Evolutionary conservation across 2,888 invertebrate species (phyloP).

Genomic region (Campoplex capitator): DNA sequence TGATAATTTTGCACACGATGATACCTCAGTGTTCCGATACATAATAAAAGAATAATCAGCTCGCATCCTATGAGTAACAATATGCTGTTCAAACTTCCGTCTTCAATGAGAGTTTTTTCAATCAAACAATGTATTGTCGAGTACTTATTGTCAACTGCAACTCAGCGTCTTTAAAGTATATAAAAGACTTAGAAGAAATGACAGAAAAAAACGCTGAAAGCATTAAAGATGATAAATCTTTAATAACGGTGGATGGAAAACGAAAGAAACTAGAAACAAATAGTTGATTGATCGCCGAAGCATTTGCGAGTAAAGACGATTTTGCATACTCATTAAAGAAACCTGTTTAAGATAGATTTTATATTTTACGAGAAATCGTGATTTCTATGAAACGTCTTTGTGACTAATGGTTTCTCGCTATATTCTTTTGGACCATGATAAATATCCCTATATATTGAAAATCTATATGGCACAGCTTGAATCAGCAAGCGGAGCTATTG

Average conservation of each 20-base stretch:
- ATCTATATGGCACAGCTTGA: slow-evolving; percentile 14
- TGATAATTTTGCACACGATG: slow-evolving; percentile 37
- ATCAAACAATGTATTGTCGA: neutral
- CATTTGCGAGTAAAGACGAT: slow-evolving; percentile 9
- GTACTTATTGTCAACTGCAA: too few relatives aligned
- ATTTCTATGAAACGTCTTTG: slow-evolving; percentile 23
- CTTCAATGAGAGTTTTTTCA: neutral
- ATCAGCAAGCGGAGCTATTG: slow-evolving; percentile 28
- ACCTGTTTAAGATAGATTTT: slow-evolving; percentile 30
- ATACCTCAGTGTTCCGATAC: neutral
- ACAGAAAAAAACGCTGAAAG: neutral
- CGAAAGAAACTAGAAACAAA: slow-evolving; percentile 2
- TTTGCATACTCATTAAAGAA: slow-evolving; percentile 37
- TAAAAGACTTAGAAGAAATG: neutral
- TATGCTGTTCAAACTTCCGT: neutral
- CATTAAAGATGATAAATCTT: neutral
- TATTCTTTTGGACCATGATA: slow-evolving; percentile 26
- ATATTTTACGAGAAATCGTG: slow-evolving; percentile 19
- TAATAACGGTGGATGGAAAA: neutral
- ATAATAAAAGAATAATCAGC: neutral
- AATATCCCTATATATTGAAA: slow-evolving; percentile 43
- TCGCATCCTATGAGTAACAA: neutral
- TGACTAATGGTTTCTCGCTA: slow-evolving; percentile 54
- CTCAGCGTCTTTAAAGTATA: too few relatives aligned
- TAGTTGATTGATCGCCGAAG: slow-evolving; percentile 30